phyloP scores from a whole-genome alignment of 1,140 invertebrate genomes.

The Anagrus nilaparvatae region DNA sequence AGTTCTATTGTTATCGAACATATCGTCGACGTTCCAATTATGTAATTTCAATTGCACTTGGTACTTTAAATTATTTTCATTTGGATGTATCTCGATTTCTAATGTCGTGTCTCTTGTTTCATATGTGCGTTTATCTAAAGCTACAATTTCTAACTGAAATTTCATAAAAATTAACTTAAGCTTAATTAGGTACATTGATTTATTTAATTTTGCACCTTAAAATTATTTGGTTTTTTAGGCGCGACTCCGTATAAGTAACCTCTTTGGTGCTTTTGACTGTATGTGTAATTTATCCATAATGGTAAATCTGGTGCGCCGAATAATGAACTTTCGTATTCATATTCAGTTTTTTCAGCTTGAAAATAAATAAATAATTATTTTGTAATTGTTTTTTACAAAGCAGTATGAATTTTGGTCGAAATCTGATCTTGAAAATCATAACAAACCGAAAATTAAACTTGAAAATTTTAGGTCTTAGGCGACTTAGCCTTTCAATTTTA shows the following conservation, averaged over 20 bases:
- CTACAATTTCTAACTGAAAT: slow-evolving; percentile 63
- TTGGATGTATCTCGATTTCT: slow-evolving; percentile 53
- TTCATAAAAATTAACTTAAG: not conserved
- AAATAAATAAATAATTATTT: slow-evolving; percentile 10
- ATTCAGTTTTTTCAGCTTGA: slow-evolving; percentile 37
- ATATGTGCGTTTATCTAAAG: slow-evolving; percentile 64
- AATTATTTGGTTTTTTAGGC: slow-evolving; percentile 46
- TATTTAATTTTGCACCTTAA: slow-evolving; percentile 37
- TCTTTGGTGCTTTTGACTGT: slow-evolving; percentile 58
- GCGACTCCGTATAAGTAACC: slow-evolving; percentile 75
- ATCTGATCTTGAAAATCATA: no score
- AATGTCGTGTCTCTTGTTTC: slow-evolving; percentile 58
- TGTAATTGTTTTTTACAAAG: no score
- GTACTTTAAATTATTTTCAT: slow-evolving; percentile 56
- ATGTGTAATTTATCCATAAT: slow-evolving; percentile 71
- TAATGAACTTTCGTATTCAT: slow-evolving; percentile 56
- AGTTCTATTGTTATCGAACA: slow-evolving; percentile 58
- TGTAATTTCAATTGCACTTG: slow-evolving; percentile 81
- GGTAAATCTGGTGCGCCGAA: slow-evolving; percentile 69
- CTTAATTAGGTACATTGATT: no score
- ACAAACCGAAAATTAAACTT: no score
- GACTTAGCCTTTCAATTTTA: no score
- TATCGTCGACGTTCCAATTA: slow-evolving; percentile 76
- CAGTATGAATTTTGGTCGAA: no score
- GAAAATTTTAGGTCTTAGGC: no score